phyloP scores from a whole-genome alignment of 92 coral and sea anemone species.

The Anthopleura xanthogrammica region DNA sequence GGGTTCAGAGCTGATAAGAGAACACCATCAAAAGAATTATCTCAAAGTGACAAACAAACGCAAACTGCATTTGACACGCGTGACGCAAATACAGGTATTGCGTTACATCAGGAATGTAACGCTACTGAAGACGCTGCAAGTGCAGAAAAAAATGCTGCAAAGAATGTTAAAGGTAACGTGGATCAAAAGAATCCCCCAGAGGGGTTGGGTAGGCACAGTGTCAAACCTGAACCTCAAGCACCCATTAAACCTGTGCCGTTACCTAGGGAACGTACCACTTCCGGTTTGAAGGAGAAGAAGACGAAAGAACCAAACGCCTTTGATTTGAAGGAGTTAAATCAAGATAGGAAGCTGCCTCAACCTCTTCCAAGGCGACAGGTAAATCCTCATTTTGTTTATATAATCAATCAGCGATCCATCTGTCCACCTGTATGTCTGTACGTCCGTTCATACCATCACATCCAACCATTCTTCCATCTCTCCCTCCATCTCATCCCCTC shows the following conservation, averaged over 20 bases:
- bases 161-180: not conserved
- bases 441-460: not conserved
- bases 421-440: not conserved
- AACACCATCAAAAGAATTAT: not conserved
- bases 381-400: not conserved
- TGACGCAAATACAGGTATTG: slow-evolving; percentile 18
- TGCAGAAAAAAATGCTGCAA: not conserved
- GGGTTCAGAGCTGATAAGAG: not conserved
- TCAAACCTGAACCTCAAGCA: not conserved
- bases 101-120: slow-evolving; percentile 15
- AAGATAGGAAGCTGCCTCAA: slow-evolving; percentile 29
- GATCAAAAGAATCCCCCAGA: not conserved
- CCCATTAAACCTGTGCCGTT: slow-evolving; percentile 28
- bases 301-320: not conserved
- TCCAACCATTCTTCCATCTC: not conserved
- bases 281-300: slow-evolving; percentile 3
- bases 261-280: slow-evolving; percentile 25
- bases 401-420: not conserved
- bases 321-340: not conserved
- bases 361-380: slow-evolving; percentile 32
- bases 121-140: not conserved
- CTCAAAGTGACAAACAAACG: slow-evolving; percentile 60
- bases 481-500: not conserved
- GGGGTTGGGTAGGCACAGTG: not conserved
- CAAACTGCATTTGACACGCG: slow-evolving; percentile 42